Conservation (phyloP, 2,113 vertebrate species). For the Tachuris rubrigastra region DNA sequence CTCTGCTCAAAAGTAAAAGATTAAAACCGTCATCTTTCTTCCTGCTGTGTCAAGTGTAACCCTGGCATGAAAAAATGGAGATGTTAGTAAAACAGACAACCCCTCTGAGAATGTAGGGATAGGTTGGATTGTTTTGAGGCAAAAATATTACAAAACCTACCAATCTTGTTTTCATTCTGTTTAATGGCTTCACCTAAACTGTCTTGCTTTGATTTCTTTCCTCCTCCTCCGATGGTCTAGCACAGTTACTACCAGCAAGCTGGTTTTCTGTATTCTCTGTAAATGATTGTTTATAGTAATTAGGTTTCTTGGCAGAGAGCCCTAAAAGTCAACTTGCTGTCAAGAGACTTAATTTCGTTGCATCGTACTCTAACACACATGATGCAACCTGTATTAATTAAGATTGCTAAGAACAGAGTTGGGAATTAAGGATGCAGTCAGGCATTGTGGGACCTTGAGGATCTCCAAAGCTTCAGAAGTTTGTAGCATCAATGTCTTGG, state of each 20-base stretch:
- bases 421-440: background rate
- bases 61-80: background rate
- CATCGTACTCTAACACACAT: background rate
- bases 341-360: background rate
- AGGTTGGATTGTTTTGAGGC: background rate
- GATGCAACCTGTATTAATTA: background rate
- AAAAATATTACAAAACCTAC: background rate
- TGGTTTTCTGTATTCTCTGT: background rate
- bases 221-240: background rate
- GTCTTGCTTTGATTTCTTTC: background rate
- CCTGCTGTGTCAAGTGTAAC: background rate
- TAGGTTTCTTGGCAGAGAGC: constrained; percentile 22
- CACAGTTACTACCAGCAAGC: background rate
- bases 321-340: constrained; percentile 8
- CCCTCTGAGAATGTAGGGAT: background rate
- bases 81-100: background rate
- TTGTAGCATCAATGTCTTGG: background rate
- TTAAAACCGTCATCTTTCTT: background rate
- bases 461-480: background rate
- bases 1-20: background rate
- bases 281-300: constrained; percentile 12
- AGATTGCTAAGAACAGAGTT: background rate
- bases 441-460: background rate
- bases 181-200: background rate
- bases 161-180: background rate